These are phyloP conservation scores for Discoglossus pictus DNA, from an alignment of 2,797 vertebrate species.

Conservation along the genomic window DNA sequence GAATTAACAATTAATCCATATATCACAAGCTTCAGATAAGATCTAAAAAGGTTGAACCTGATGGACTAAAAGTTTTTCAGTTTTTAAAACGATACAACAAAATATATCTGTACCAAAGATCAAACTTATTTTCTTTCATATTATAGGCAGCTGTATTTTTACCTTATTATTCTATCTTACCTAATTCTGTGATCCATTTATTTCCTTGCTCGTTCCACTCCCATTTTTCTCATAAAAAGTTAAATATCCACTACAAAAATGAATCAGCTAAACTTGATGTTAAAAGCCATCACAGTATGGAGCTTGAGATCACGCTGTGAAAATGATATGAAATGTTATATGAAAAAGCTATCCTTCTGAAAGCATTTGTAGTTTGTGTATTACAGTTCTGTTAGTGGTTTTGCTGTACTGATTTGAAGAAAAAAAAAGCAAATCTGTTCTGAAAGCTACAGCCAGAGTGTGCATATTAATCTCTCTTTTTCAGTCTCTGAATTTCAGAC, in stretches of 20 bases:
- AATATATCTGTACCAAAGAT: too few relatives aligned
- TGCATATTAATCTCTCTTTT: conserved; percentile 7
- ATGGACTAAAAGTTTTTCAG: too few relatives aligned
- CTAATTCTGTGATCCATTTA: conserved; percentile 64
- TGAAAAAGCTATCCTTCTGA: conserved; percentile 69
- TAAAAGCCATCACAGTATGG: conserved; percentile 70
- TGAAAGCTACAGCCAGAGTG: neutral
- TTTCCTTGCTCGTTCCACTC: conserved; percentile 64
- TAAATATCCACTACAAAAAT: conserved; percentile 72
- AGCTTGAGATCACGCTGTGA: conserved; percentile 69
- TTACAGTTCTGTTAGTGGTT: conserved; percentile 66
- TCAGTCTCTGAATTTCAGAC: too few relatives aligned
- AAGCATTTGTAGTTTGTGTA: conserved; percentile 67
- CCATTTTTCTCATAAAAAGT: conserved; percentile 70
- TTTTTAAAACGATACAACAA: too few relatives aligned
- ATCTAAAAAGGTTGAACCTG: too few relatives aligned
- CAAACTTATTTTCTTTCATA: too few relatives aligned
- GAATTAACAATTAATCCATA: too few relatives aligned
- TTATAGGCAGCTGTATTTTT: too few relatives aligned
- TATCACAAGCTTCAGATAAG: too few relatives aligned
- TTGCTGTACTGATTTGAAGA: conserved; percentile 7
- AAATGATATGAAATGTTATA: conserved; percentile 72
- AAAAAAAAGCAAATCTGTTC: conserved; percentile 1
- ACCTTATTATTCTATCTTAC: conserved; percentile 62
- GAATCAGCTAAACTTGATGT: conserved; percentile 70